phyloP scores from a whole-genome alignment of 2,113 vertebrate species.

The Lipophrys pholis region DNA sequence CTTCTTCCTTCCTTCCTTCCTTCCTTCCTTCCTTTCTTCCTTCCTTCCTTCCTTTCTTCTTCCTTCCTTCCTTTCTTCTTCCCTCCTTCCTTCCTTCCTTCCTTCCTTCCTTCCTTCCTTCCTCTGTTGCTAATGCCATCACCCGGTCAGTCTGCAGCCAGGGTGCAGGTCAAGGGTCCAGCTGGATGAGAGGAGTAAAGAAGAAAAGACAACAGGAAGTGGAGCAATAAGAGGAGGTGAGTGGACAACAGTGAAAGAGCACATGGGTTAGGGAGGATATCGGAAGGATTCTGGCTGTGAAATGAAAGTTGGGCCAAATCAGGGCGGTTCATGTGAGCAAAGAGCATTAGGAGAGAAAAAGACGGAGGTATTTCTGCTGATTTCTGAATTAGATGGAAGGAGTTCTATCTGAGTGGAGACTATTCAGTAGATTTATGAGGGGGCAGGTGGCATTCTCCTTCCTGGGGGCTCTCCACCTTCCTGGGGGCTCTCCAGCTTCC shows the following conservation, averaged over 20 bases:
- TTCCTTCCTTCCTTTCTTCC: background rate
- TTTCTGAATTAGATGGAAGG: background rate
- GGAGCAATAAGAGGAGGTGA: slow-evolving; percentile 15
- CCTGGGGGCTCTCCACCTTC: too few species aligned
- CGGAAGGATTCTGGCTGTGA: slow-evolving; percentile 39
- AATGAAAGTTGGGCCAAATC: slow-evolving; percentile 47
- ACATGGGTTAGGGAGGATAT: slow-evolving; percentile 31
- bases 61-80: background rate
- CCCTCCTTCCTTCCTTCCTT: background rate
- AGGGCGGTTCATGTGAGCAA: slow-evolving; percentile 29
- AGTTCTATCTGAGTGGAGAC: slow-evolving; percentile 2
- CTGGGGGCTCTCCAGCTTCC: too few species aligned
- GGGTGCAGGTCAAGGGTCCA: slow-evolving; percentile 33
- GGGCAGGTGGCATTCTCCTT: too few species aligned
- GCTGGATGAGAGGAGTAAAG: slow-evolving; percentile 40
- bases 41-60: background rate
- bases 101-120: background rate
- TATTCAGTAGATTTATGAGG: background rate
- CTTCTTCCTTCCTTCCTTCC: background rate
- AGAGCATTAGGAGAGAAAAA: slow-evolving; percentile 13
- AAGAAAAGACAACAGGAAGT: slow-evolving; percentile 38
- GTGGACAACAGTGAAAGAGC: slow-evolving; percentile 13
- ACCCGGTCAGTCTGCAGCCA: slow-evolving; percentile 36
- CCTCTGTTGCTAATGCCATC: slow-evolving; percentile 35
- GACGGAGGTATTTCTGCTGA: slow-evolving; percentile 5